These are phyloP conservation scores for Erannis defoliaria DNA, from an alignment of 2,888 invertebrate species.

Conservation along the genomic window DNA sequence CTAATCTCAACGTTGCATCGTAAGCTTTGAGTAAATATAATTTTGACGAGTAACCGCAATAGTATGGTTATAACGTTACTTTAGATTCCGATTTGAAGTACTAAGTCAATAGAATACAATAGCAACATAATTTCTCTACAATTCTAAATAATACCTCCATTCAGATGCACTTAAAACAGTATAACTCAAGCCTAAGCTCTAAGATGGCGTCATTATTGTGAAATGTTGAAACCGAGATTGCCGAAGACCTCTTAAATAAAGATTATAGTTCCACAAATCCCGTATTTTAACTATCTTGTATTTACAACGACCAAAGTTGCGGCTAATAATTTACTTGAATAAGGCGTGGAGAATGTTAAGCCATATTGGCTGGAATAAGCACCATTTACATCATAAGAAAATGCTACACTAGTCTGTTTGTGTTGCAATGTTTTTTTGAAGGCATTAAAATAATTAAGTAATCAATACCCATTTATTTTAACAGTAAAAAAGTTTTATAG, in stretches of 20 bases:
- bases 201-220: constrained; percentile 21
- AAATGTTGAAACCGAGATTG: constrained; percentile 28
- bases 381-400: constrained; percentile 34
- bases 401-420: neutral
- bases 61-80: too few species aligned
- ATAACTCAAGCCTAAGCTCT: constrained; percentile 11
- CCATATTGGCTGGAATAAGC: constrained; percentile 34
- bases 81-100: too few species aligned
- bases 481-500: too few species aligned
- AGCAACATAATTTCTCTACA: too few species aligned
- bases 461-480: too few species aligned
- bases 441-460: neutral
- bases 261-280: constrained; percentile 32
- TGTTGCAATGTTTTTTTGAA: neutral
- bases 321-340: constrained; percentile 27
- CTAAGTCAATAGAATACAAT: too few species aligned
- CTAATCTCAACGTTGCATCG: too few species aligned
- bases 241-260: constrained; percentile 33
- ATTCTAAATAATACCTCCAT: neutral
- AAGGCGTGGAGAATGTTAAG: constrained; percentile 36
- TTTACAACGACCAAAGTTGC: constrained; percentile 23
- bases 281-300: constrained; percentile 23
- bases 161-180: constrained; percentile 3
- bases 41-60: too few species aligned
- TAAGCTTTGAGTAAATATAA: too few species aligned